Conservation (phyloP, 2,888 invertebrate genomes). For the Celastrina argiolus region DNA sequence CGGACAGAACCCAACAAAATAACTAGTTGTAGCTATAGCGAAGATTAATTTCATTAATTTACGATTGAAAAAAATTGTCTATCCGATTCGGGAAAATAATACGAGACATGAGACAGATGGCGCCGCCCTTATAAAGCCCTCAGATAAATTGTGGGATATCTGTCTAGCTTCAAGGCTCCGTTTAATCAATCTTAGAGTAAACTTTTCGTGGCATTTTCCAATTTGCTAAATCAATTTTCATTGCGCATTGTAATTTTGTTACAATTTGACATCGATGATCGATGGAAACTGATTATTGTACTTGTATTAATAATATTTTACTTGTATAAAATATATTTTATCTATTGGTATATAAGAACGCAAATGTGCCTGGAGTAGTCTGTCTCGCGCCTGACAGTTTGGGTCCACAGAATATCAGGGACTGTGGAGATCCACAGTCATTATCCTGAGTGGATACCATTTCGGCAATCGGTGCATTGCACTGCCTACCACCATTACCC, state of each 20-base stretch:
- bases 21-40: not conserved
- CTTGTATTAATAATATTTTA: not conserved
- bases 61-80: not conserved
- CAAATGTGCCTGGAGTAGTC: no score
- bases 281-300: not conserved
- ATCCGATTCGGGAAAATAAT: not conserved
- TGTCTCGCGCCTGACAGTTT: no score
- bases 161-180: not conserved
- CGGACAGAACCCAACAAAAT: not conserved
- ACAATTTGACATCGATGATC: not conserved
- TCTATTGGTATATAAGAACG: no score
- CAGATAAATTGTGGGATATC: conserved; percentile 15
- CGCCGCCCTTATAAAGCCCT: conserved; percentile 2
- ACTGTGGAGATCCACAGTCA: no score
- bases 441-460: no score
- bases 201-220: not conserved
- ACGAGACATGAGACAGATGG: conserved; percentile 15
- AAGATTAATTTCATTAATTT: conserved; percentile 7
- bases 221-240: conserved; percentile 3
- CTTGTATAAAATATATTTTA: no score
- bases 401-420: no score
- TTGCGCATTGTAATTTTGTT: not conserved
- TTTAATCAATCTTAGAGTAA: not conserved
- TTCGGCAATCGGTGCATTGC: no score
- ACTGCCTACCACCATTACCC: no score